Base-by-base conservation (phyloP, 2,113 vertebrate species). In the Hystrix cristata region DNA sequence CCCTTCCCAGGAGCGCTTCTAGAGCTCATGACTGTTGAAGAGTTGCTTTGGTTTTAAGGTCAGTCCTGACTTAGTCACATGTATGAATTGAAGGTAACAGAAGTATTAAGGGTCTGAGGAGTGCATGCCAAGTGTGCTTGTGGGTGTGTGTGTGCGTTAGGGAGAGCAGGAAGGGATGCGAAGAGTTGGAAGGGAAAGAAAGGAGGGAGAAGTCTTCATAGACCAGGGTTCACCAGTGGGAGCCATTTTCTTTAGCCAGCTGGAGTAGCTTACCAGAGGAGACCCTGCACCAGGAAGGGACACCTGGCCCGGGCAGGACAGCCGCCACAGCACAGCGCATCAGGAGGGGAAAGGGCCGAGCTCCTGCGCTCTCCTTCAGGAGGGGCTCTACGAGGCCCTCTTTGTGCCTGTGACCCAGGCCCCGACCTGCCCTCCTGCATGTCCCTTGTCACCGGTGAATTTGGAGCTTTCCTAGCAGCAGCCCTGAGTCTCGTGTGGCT, bases 91-190 rank as follows among this genome's bases (percentile, higher is more conserved):
- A 97, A 89, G 87, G 78, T 69, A 85, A 95, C 94, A 96, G 90
- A 95, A 95, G 96, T 96, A 91, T 91, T 92, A 93, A 91, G 95
- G 92, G 88, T 92, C 94, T 96, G 91, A 96, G 92, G 95, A 87
- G 78, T 65, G 84, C 0, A 85, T 81, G 92, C 4, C 34, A 16
- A 3, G 91, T 62, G 43, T 92, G 93, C 15, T 27, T 1, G 85
- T 86, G 95, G 1, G n/a, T 13, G 8, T 21, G 86, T 25, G 88
- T 12, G 85, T 79, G 79, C 5, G 5, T 31, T 38, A 64, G 38
- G 69, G 60, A 65, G 67, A 80, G 78, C n/a, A n/a, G n/a, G 85
- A 89, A 82, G 8, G 86, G 78, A 64, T 14, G 43, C 4, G 23
- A 46, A 23, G 72, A 76, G 72, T 8, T 48, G 43, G 43, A 76